A percentile compares a stretch with the other conserved stretches of the same genome.
phyloP scores from a whole-genome alignment of 2,797 vertebrate genomes.

The Xyrichtys novacula region DNA sequence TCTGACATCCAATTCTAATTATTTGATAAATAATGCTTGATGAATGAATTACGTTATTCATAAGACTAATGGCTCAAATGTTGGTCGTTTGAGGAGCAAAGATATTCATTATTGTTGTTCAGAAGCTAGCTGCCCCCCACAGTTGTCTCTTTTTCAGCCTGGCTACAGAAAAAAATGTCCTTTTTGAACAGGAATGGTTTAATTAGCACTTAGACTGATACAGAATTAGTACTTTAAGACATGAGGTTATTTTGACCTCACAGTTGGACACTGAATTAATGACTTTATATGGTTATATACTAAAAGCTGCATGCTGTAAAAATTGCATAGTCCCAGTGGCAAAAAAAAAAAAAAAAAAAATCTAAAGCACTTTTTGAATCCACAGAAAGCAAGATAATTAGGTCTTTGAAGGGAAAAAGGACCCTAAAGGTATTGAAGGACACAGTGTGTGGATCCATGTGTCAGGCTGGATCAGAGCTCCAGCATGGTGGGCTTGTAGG shows the following conservation, averaged over 20 bases:
- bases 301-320: slow-evolving; percentile 22
- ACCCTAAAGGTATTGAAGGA: slow-evolving; percentile 40
- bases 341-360: slow-evolving; percentile 29
- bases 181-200: too few species aligned
- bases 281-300: slow-evolving; percentile 14
- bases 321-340: not conserved
- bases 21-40: too few species aligned
- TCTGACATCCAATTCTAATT: too few species aligned
- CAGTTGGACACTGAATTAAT: not conserved
- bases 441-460: slow-evolving; percentile 43
- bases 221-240: too few species aligned
- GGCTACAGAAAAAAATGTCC: too few species aligned
- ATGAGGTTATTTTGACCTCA: not conserved
- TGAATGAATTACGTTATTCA: too few species aligned
- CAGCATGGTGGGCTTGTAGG: slow-evolving; percentile 41
- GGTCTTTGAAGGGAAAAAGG: slow-evolving; percentile 16
- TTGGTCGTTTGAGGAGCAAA: too few species aligned
- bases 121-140: too few species aligned
- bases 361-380: slow-evolving; percentile 1
- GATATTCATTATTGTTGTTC: too few species aligned
- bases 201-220: too few species aligned
- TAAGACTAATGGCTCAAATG: too few species aligned
- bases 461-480: slow-evolving; percentile 67
- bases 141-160: too few species aligned
- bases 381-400: slow-evolving; percentile 49